Evolutionary conservation across 2,888 invertebrate genomes (phyloP).

Genomic region (Stegophylla sp.): DNA sequence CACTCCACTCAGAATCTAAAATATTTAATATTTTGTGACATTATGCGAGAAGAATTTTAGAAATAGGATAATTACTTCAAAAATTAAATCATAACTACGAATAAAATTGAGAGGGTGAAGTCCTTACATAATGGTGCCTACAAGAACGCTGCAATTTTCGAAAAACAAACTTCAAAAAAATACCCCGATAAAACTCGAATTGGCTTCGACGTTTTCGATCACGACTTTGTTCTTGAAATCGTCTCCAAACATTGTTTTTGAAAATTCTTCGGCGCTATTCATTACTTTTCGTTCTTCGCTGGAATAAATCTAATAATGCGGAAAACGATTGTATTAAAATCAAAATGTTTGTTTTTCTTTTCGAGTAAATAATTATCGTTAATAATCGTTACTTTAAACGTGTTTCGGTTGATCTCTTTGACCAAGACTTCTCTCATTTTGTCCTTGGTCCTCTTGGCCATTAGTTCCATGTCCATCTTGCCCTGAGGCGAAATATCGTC

Average conservation of each 20-base stretch:
- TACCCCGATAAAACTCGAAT: constrained; percentile 51
- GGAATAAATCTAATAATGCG: constrained; percentile 33
- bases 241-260: constrained; percentile 40
- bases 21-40: too few species aligned
- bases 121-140: too few species aligned
- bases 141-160: too few species aligned
- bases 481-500: constrained; percentile 51
- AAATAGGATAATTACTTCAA: too few species aligned
- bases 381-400: constrained; percentile 33
- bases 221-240: constrained; percentile 7
- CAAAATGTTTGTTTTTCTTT: background rate
- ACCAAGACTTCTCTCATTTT: constrained; percentile 41
- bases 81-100: too few species aligned
- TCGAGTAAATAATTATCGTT: background rate
- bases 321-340: background rate
- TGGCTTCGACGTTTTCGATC: constrained; percentile 21
- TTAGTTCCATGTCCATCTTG: constrained; percentile 43
- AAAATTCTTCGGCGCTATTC: constrained; percentile 53
- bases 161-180: too few species aligned
- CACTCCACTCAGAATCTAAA: too few species aligned
- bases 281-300: constrained; percentile 46
- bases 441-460: constrained; percentile 42
- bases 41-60: too few species aligned
- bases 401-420: constrained; percentile 27
- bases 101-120: too few species aligned